Evolutionary conservation across 2,888 invertebrate species (phyloP), one percentile per base, ranked within the genome.

Genomic region (Meghimatium bilineatum): DNA sequence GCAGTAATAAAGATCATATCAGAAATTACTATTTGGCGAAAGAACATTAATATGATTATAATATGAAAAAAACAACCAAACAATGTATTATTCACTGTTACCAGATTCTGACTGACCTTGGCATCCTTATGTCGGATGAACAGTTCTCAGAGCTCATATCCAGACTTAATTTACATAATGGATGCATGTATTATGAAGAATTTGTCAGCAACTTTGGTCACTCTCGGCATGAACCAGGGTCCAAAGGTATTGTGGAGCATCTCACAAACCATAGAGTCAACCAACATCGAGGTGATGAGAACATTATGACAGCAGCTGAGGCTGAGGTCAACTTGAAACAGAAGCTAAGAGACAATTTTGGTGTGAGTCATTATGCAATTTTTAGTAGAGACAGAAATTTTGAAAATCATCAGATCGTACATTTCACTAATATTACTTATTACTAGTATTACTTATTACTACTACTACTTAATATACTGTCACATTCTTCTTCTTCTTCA

Each of bases 331-430:
- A 90, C 80, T 87, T 93, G 32, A 84, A 88, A 12, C 88, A 87
- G 79, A 93, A 93, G 87, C 88, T 93, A 2, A 85, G 92, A 34
- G 92, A 92, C 85, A 93, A 93, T 87, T 93, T 93, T 89, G 89
- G 90, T 72, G 93, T 93, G 86, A 90, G 90, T 89, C 14, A 38
- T 63, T 5, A n/a, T 56, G 56, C 20, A 12, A 17, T 44, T 44
- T 44, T 44, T 8, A 44, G 12, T 5, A 44, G 6, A 44, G 12
- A 44, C 12, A 44, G 44, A 44, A 44, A 44, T 5, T 44, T 44
- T 44, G 44, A 44, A 44, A 12, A 44, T 29, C 29, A 32, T 36
- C 26, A 29, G 66, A n/a, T 66, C 32, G 17, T 52, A 17, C n/a
- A n/a, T n/a, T n/a, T n/a, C n/a, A n/a, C n/a, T n/a, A n/a, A n/a